These are phyloP conservation scores for Distichodus sexfasciatus DNA, from an alignment of 2,797 vertebrate genomes.

Conservation along the genomic window DNA sequence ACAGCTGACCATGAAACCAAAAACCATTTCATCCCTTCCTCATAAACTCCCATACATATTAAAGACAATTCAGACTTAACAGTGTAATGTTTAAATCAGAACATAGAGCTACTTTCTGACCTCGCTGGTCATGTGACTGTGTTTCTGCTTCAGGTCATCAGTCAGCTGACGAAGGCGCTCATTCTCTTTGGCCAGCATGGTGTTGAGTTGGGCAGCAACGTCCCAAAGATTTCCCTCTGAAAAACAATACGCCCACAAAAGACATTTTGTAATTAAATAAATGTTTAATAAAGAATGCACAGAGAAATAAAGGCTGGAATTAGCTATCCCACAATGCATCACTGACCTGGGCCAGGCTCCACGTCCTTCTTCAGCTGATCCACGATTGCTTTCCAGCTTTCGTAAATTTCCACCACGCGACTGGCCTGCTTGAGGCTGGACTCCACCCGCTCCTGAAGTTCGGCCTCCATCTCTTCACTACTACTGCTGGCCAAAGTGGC, in stretches of 20 bases:
- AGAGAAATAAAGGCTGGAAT: neutral
- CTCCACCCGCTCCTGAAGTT: slow-evolving; percentile 91
- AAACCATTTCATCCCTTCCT: too few relatives aligned
- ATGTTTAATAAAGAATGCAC: too few relatives aligned
- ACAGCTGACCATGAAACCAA: too few relatives aligned
- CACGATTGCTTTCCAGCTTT: slow-evolving; percentile 77
- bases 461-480: slow-evolving; percentile 95
- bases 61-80: too few relatives aligned
- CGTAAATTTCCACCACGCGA: slow-evolving; percentile 85
- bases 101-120: slow-evolving; percentile 56
- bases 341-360: slow-evolving; percentile 57
- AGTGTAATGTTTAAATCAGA: too few relatives aligned
- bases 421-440: slow-evolving; percentile 85
- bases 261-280: too few relatives aligned
- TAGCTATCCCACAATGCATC: neutral
- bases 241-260: neutral
- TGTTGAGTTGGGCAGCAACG: slow-evolving; percentile 71
- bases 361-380: slow-evolving; percentile 68
- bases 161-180: slow-evolving; percentile 84
- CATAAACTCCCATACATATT: too few relatives aligned
- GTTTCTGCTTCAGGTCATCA: slow-evolving; percentile 88
- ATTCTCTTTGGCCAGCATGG: slow-evolving; percentile 84
- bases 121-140: slow-evolving; percentile 92
- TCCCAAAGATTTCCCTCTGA: slow-evolving; percentile 67
- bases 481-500: slow-evolving; percentile 94